Conservation (phyloP, 2,113 vertebrate genomes). For the Rhinolophus ferrumequinum region DNA sequence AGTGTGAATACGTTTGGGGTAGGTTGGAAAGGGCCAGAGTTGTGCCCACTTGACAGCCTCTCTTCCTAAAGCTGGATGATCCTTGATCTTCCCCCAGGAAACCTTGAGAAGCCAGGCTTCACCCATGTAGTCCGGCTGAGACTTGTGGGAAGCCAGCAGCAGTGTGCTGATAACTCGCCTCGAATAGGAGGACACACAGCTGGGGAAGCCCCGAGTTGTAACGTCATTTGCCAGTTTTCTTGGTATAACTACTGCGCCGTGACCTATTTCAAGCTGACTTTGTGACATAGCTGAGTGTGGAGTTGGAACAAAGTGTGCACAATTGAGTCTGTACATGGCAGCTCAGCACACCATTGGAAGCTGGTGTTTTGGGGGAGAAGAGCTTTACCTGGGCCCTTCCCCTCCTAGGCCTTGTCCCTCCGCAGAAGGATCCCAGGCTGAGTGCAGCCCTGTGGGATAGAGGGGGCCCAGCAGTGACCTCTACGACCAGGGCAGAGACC, state of each 20-base stretch:
- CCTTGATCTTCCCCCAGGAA: not conserved
- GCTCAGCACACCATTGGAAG: rapidly evolving
- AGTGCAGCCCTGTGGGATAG: not conserved
- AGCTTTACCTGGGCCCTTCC: not conserved
- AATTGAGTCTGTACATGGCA: rapidly evolving
- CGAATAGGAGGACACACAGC: not conserved
- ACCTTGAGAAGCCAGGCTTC: not conserved
- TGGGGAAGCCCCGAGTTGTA: rapidly evolving
- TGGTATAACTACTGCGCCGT: rapidly evolving
- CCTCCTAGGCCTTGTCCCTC: not conserved
- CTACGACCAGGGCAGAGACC: not conserved
- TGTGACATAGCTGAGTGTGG: rapidly evolving
- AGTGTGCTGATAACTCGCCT: rapidly evolving
- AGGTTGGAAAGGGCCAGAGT: not conserved
- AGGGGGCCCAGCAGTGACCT: no score
- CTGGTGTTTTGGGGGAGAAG: not conserved
- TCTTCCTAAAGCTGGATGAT: not conserved
- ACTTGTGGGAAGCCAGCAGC: not conserved
- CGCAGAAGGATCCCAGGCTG: not conserved
- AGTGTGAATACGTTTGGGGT: not conserved
- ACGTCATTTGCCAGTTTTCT: rapidly evolving
- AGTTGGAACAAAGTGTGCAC: not conserved
- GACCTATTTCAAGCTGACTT: rapidly evolving
- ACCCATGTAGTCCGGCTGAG: rapidly evolving
- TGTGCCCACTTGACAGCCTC: not conserved